Percentiles rank a stretch among this genome's conserved stretches.
These are phyloP conservation scores for Xiphophorus maculatus DNA, from an alignment of 2,113 vertebrate genomes.

Conservation along the genomic window DNA sequence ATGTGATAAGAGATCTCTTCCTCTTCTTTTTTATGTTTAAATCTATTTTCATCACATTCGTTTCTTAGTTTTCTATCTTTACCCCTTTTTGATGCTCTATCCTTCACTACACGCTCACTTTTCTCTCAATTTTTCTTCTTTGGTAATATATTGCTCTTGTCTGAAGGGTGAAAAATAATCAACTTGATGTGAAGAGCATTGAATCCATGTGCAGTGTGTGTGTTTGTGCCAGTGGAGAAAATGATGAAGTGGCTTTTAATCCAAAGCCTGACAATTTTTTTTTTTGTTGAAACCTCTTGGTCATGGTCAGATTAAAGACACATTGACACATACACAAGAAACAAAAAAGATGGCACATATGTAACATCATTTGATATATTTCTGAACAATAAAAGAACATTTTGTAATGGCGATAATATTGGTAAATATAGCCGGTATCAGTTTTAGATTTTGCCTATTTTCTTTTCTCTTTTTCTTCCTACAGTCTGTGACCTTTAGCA, in stretches of 20 bases:
- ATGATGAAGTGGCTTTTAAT: constrained; percentile 76
- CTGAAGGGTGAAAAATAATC: constrained; percentile 77
- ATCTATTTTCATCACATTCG: constrained; percentile 25
- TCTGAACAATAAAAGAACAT: too few relatives aligned
- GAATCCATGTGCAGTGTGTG: constrained; percentile 9
- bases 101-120: constrained; percentile 25
- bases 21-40: constrained; percentile 9
- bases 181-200: constrained; percentile 71
- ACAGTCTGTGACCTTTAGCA: too few relatives aligned
- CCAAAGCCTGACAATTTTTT: constrained; percentile 57
- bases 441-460: too few relatives aligned
- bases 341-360: too few relatives aligned
- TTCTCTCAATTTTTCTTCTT: constrained; percentile 50
- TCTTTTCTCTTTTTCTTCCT: too few relatives aligned
- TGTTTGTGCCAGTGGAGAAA: constrained; percentile 46
- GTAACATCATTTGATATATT: too few relatives aligned
- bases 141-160: constrained; percentile 74
- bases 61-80: constrained; percentile 14
- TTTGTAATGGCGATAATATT: too few relatives aligned
- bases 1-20: constrained; percentile 36
- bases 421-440: too few relatives aligned
- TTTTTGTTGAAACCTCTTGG: constrained; percentile 61
- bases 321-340: constrained; percentile 12
- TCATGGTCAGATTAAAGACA: constrained; percentile 57
- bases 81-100: constrained; percentile 22